These are phyloP conservation scores for Rostratula benghalensis DNA, from an alignment of 2,113 vertebrate species.

Conservation along the genomic window DNA sequence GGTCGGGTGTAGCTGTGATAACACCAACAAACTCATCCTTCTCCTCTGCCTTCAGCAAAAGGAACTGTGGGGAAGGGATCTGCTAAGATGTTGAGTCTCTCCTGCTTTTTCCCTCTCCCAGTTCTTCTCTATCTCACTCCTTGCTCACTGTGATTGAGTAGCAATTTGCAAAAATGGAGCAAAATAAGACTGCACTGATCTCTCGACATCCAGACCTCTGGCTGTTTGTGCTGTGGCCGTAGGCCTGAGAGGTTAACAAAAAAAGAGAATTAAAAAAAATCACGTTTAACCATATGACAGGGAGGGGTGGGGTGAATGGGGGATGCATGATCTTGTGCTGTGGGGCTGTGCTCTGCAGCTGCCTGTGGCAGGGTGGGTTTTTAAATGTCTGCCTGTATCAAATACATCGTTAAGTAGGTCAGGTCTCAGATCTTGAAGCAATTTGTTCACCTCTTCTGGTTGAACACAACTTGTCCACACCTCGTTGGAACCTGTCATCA, in stretches of 20 bases:
- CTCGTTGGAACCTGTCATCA: background rate
- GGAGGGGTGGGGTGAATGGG: fast-evolving
- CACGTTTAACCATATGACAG: fast-evolving
- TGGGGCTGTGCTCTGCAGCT: background rate
- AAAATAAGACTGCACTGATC: fast-evolving
- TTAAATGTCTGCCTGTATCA: no score
- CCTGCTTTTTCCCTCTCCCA: no score
- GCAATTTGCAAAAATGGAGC: background rate
- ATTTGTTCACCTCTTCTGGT: background rate
- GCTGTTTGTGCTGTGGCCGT: fast-evolving
- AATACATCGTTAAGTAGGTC: fast-evolving
- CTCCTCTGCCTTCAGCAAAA: background rate
- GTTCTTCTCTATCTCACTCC: background rate
- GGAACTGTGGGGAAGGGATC: background rate
- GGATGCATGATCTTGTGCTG: fast-evolving
- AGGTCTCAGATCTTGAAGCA: background rate
- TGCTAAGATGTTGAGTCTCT: background rate
- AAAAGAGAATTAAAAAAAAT: fast-evolving
- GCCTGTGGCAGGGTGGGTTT: background rate
- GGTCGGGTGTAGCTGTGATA: background rate
- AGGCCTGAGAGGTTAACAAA: background rate
- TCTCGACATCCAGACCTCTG: fast-evolving
- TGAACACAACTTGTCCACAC: background rate
- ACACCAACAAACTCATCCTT: background rate
- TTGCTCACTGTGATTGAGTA: background rate